Conservation (phyloP, 1,140 invertebrate species). For the Cydia strobilella region DNA sequence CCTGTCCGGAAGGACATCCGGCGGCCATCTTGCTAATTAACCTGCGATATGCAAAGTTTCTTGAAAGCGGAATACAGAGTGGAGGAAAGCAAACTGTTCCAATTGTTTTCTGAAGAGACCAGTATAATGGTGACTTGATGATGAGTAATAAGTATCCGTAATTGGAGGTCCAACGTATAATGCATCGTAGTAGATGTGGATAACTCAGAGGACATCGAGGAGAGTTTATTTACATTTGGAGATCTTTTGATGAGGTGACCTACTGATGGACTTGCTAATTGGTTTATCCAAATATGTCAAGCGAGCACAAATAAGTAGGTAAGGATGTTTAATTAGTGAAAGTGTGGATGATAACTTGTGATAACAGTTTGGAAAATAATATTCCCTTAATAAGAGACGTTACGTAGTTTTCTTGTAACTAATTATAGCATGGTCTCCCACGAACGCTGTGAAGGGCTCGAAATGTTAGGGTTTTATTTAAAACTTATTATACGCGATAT, state of each 20-base stretch:
- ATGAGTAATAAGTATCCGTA: background rate
- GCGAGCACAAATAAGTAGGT: too few relatives aligned
- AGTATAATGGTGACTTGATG: background rate
- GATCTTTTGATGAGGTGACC: background rate
- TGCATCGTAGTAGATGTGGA: background rate
- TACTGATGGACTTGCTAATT: background rate
- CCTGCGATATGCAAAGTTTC: conserved; percentile 1
- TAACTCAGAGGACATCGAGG: background rate
- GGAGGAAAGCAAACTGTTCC: conserved; percentile 4
- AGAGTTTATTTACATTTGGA: conserved; percentile 10
- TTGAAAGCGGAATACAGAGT: conserved; percentile 17
- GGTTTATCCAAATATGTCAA: background rate
- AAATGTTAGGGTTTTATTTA: too few relatives aligned
- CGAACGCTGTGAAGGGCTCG: too few relatives aligned
- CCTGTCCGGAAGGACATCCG: background rate
- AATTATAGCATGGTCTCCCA: too few relatives aligned
- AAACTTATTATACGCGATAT: too few relatives aligned
- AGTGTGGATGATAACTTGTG: too few relatives aligned
- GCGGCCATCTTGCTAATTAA: conserved; percentile 19
- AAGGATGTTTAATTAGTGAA: too few relatives aligned
- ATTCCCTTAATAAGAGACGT: too few relatives aligned
- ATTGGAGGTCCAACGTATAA: background rate
- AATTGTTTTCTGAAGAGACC: background rate
- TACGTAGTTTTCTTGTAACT: too few relatives aligned
- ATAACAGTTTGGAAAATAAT: too few relatives aligned